Percentiles rank a stretch among this genome's conserved stretches.
These are phyloP conservation scores for Alosa alosa DNA, from an alignment of 2,113 vertebrate species.

Conservation along the genomic window DNA sequence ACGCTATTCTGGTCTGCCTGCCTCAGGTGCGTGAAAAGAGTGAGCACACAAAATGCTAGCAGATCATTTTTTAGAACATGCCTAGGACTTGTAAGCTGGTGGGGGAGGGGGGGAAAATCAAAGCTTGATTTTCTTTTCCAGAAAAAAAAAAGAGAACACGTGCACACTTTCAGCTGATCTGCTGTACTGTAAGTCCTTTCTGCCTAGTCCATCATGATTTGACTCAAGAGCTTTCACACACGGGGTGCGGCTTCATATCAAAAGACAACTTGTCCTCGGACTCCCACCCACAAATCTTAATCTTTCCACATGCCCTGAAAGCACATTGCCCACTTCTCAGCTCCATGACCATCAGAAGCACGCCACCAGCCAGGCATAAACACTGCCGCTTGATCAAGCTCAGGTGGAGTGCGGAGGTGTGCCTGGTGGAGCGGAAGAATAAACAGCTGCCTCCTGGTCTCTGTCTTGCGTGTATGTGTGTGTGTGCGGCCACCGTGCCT, in stretches of 20 bases:
- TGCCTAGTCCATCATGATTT: not conserved
- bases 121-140: not conserved
- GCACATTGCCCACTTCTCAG: not conserved
- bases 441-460: not conserved
- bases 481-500: not conserved
- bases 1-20: conserved; percentile 4
- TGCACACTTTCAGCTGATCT: not conserved
- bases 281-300: not conserved
- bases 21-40: not conserved
- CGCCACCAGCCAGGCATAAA: not conserved
- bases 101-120: not conserved
- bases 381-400: not conserved
- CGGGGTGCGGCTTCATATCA: not conserved
- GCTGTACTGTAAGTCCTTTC: not conserved
- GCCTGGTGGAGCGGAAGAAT: not conserved
- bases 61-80: not conserved
- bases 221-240: not conserved
- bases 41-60: not conserved
- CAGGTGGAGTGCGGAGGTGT: not conserved
- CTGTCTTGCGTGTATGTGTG: not conserved
- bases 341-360: not conserved
- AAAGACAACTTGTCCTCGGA: not conserved
- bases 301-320: not conserved
- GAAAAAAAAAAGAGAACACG: no score
- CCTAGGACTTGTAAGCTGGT: not conserved